phyloP scores from a whole-genome alignment of 2,113 vertebrate species.

The Pachypanchax playfairii region DNA sequence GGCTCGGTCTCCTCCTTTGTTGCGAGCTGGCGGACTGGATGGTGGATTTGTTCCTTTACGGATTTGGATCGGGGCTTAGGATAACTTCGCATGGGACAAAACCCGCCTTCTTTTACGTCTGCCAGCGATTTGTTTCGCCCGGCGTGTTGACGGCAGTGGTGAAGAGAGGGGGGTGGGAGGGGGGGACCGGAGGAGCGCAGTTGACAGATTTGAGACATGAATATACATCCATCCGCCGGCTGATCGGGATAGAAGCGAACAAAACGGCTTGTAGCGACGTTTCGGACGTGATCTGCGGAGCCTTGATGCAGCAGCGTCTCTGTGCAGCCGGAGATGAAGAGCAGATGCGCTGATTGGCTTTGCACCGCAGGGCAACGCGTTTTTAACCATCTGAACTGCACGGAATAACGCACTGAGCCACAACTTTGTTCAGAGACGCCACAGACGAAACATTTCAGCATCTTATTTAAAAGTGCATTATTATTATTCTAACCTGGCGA shows the following conservation, averaged over 20 bases:
- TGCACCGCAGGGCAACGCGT: slow-evolving; percentile 44
- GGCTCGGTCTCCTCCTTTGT: slow-evolving; percentile 41
- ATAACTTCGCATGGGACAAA: slow-evolving; percentile 69
- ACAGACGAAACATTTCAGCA: slow-evolving; percentile 5
- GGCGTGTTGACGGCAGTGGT: slow-evolving; percentile 66
- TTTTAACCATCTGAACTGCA: slow-evolving; percentile 37
- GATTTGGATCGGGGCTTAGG: slow-evolving; percentile 46
- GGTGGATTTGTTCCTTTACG: slow-evolving; percentile 45
- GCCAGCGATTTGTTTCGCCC: slow-evolving; percentile 53
- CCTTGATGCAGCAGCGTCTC: slow-evolving; percentile 44
- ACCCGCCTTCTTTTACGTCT: slow-evolving; percentile 52
- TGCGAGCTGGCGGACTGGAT: slow-evolving; percentile 39
- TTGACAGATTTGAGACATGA: slow-evolving; percentile 63
- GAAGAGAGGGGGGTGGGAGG: not conserved
- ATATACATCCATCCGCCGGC: slow-evolving; percentile 46
- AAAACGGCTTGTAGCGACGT: not conserved
- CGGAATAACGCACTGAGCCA: slow-evolving; percentile 49
- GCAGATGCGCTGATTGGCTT: slow-evolving; percentile 45
- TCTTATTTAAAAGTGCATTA: slow-evolving; percentile 31
- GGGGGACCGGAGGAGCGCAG: slow-evolving; percentile 39
- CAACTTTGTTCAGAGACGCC: slow-evolving; percentile 65
- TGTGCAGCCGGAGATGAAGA: slow-evolving; percentile 21
- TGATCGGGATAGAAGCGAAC: slow-evolving; percentile 42
- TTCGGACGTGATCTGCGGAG: slow-evolving; percentile 27
- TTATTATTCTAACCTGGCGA: not conserved